A percentile compares a stretch with the other conserved stretches of the same genome.
Conservation (phyloP, 1,140 invertebrate genomes). For the Zaprionus nigranus region DNA sequence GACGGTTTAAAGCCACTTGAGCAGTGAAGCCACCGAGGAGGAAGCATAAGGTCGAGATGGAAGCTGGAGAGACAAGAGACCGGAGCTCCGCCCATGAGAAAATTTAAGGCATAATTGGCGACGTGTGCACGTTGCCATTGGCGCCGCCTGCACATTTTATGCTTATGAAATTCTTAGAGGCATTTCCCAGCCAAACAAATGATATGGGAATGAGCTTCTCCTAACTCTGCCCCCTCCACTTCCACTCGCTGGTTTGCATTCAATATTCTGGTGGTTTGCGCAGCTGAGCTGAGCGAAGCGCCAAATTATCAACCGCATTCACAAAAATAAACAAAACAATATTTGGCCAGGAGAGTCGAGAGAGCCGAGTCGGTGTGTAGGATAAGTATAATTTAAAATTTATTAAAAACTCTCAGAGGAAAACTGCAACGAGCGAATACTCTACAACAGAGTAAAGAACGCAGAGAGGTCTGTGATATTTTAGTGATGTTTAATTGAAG, state of each 20-base stretch:
- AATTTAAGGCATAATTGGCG: constrained; percentile 65
- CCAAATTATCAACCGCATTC: constrained; percentile 47
- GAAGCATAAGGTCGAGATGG: background rate
- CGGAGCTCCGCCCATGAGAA: background rate
- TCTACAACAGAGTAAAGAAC: background rate
- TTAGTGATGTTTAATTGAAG: no score
- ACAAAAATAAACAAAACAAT: constrained; percentile 15
- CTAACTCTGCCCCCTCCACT: background rate
- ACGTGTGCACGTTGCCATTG: constrained; percentile 70
- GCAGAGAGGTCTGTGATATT: no score
- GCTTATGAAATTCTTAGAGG: constrained; percentile 70
- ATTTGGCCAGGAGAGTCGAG: constrained; percentile 20
- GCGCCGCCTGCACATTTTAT: constrained; percentile 71
- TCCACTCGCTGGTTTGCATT: constrained; percentile 10
- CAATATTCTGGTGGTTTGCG: constrained; percentile 44
- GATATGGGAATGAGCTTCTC: background rate
- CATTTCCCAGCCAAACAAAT: constrained; percentile 28
- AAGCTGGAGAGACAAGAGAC: background rate
- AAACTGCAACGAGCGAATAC: background rate
- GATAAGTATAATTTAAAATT: constrained; percentile 62
- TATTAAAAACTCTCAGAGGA: constrained; percentile 50
- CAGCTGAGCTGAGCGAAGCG: constrained; percentile 39
- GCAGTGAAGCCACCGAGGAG: background rate
- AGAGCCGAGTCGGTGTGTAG: background rate
- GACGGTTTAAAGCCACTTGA: constrained; percentile 43